phyloP scores from a whole-genome alignment of 2,888 invertebrate genomes.

The Coelinius sp. region DNA sequence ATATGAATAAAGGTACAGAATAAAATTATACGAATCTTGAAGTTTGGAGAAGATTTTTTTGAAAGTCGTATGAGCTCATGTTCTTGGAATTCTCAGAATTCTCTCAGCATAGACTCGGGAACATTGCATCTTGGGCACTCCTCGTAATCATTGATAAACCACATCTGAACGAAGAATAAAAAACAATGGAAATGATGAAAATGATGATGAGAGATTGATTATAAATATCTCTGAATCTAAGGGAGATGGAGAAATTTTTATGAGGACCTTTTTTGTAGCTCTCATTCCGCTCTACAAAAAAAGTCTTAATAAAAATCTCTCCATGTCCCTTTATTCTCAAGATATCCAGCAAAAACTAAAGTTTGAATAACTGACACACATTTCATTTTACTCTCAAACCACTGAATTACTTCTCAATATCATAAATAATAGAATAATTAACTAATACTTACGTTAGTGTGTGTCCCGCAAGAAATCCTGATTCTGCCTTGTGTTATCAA shows the following conservation, averaged over 20 bases:
- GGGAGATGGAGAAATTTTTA: too few relatives aligned
- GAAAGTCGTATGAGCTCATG: background rate
- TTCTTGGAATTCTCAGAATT: background rate
- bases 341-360: background rate
- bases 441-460: constrained; percentile 49
- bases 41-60: too few relatives aligned
- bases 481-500: constrained; percentile 50
- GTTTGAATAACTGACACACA: too few relatives aligned
- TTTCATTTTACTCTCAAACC: too few relatives aligned
- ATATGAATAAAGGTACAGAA: too few relatives aligned
- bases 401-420: background rate
- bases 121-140: constrained; percentile 14
- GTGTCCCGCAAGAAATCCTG: constrained; percentile 49
- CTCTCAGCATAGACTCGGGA: background rate
- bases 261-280: background rate
- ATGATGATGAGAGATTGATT: too few relatives aligned
- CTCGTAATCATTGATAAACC: constrained; percentile 15
- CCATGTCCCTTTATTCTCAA: background rate
- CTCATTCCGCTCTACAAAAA: background rate
- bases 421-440: background rate
- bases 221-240: too few relatives aligned
- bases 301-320: background rate
- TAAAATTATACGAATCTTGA: too few relatives aligned
- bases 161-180: constrained; percentile 14
- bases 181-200: background rate